phyloP scores from a whole-genome alignment of 1,140 invertebrate genomes.

The Phocides pigmalion region DNA sequence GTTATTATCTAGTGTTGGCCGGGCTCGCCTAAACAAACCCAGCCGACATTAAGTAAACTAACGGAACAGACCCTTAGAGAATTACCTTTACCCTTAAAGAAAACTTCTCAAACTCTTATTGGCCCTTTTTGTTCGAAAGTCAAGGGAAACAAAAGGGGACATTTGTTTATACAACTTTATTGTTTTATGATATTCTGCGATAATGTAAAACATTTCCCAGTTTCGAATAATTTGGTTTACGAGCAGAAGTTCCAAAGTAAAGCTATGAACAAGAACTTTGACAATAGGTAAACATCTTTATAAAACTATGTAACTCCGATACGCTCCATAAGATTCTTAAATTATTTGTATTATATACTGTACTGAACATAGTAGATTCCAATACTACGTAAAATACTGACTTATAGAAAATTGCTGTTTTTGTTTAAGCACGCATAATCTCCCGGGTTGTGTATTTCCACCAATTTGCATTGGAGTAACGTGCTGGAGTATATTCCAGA shows the following conservation, averaged over 20 bases:
- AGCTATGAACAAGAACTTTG: slow-evolving; percentile 10
- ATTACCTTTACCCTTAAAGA: slow-evolving; percentile 65
- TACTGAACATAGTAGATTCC: too few relatives aligned
- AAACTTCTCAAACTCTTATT: slow-evolving; percentile 60
- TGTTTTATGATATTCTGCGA: slow-evolving; percentile 40
- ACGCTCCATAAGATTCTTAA: neutral
- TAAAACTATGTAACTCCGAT: neutral
- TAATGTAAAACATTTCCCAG: slow-evolving; percentile 28
- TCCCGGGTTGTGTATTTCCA: too few relatives aligned
- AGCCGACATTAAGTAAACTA: slow-evolving; percentile 69
- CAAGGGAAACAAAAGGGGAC: slow-evolving; percentile 45
- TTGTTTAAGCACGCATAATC: too few relatives aligned
- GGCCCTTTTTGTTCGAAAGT: slow-evolving; percentile 52
- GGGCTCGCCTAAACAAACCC: slow-evolving; percentile 65
- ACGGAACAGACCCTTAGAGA: slow-evolving; percentile 54
- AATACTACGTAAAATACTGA: too few relatives aligned
- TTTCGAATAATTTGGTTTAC: slow-evolving; percentile 31
- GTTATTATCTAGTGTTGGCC: slow-evolving; percentile 66
- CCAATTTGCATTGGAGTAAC: too few relatives aligned
- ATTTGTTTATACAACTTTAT: slow-evolving; percentile 47
- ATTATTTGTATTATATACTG: too few relatives aligned
- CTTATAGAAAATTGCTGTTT: too few relatives aligned
- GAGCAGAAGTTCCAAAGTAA: slow-evolving; percentile 6
- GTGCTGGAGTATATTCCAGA: too few relatives aligned
- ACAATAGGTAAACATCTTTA: neutral